Percentiles rank a stretch among this genome's conserved stretches.
Conservation (phyloP, 2,888 invertebrate species). For the Tipula helvola region DNA sequence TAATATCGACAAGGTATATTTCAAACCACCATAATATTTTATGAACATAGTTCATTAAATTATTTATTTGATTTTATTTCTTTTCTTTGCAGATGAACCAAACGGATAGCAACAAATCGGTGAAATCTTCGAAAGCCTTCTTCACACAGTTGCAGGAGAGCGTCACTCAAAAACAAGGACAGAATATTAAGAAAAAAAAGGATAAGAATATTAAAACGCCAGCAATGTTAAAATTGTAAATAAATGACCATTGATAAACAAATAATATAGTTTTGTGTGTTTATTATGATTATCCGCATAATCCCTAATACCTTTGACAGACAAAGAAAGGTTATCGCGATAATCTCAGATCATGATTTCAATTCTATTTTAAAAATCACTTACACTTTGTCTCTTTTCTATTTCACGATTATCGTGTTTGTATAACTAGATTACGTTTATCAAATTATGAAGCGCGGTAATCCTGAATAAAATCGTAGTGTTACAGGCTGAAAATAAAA, state of each 20-base stretch:
- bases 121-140: slow-evolving; percentile 71
- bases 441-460: no score
- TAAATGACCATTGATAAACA: not conserved
- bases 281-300: no score
- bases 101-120: slow-evolving; percentile 33
- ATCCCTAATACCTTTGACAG: no score
- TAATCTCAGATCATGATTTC: no score
- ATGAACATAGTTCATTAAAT: slow-evolving; percentile 9
- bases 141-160: slow-evolving; percentile 78
- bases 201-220: not conserved
- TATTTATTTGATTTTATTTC: not conserved
- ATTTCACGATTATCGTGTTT: no score
- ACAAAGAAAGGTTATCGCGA: no score
- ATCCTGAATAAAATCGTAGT: no score
- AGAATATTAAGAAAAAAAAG: not conserved
- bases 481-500: no score
- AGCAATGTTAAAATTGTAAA: not conserved
- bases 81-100: slow-evolving; percentile 35
- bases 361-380: no score
- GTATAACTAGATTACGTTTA: no score
- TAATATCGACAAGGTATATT: slow-evolving; percentile 44
- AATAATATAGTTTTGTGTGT: no score
- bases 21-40: not conserved
- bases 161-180: slow-evolving; percentile 29
- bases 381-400: no score